A percentile compares a stretch with the other conserved stretches of the same genome.
phyloP scores from a whole-genome alignment of 2,888 invertebrate genomes.

The Pristionchus entomophagus region DNA sequence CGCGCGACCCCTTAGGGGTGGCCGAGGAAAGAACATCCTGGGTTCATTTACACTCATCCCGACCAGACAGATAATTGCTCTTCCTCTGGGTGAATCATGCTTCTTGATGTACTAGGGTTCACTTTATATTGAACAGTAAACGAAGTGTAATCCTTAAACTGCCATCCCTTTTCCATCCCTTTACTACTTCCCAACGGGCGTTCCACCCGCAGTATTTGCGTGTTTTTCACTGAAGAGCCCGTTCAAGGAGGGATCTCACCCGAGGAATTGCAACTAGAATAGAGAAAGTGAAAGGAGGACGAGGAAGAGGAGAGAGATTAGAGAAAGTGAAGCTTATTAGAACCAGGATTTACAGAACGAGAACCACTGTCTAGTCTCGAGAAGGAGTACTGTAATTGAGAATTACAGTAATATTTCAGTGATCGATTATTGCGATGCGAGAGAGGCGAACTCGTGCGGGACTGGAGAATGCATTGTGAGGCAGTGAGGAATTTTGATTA shows the following conservation, averaged over 20 bases:
- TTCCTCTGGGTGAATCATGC: too few relatives aligned
- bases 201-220: neutral
- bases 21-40: too few relatives aligned
- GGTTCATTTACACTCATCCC: too few relatives aligned
- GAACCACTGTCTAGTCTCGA: too few relatives aligned
- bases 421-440: conserved; percentile 63
- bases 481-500: conserved; percentile 49
- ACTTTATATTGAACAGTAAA: too few relatives aligned
- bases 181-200: neutral
- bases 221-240: neutral
- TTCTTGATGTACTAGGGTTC: too few relatives aligned
- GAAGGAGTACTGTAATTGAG: too few relatives aligned
- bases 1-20: neutral
- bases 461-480: conserved; percentile 54
- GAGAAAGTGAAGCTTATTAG: neutral
- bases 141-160: too few relatives aligned
- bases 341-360: neutral
- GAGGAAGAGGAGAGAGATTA: neutral
- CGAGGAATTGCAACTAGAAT: neutral
- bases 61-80: too few relatives aligned
- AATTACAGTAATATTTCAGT: conserved; percentile 48
- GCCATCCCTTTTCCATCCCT: neutral
- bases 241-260: neutral
- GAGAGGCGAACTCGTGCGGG: conserved; percentile 58
- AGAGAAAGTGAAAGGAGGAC: neutral